These are phyloP conservation scores for Polypedilum vanderplanki DNA, from an alignment of 1,140 invertebrate species.

Conservation along the genomic window DNA sequence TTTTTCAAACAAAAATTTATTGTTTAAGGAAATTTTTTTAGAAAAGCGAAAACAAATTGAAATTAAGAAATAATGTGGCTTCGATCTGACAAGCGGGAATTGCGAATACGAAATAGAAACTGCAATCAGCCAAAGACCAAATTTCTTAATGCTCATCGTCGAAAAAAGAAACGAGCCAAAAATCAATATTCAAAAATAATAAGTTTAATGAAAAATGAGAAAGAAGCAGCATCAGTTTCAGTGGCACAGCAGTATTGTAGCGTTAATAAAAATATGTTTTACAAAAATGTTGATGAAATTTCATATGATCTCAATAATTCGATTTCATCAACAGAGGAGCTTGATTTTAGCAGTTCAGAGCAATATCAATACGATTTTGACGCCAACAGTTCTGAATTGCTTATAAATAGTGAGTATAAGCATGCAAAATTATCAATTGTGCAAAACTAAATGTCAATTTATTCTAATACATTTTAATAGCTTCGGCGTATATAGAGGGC, in stretches of 20 bases:
- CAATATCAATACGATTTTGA: constrained; percentile 17
- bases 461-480: not conserved
- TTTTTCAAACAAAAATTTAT: constrained; percentile 4
- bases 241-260: not conserved
- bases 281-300: not conserved
- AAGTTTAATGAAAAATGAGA: constrained; percentile 8
- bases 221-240: constrained; percentile 5
- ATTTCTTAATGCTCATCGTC: not conserved
- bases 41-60: not conserved
- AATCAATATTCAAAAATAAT: constrained; percentile 26
- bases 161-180: not conserved
- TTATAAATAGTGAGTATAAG: no score
- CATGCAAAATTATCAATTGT: no score
- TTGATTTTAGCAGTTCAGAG: not conserved
- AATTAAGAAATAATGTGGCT: constrained; percentile 9
- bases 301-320: constrained; percentile 22
- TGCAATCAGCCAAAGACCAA: not conserved
- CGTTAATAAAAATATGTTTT: not conserved
- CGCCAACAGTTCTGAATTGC: not conserved
- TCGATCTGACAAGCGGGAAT: not conserved
- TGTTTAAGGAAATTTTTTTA: not conserved
- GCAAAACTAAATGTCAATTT: no score
- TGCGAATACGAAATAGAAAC: not conserved
- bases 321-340: not conserved
- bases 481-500: not conserved